Evolutionary conservation across 2,797 vertebrate species (phyloP).

Genomic region (Esox lucius): DNA sequence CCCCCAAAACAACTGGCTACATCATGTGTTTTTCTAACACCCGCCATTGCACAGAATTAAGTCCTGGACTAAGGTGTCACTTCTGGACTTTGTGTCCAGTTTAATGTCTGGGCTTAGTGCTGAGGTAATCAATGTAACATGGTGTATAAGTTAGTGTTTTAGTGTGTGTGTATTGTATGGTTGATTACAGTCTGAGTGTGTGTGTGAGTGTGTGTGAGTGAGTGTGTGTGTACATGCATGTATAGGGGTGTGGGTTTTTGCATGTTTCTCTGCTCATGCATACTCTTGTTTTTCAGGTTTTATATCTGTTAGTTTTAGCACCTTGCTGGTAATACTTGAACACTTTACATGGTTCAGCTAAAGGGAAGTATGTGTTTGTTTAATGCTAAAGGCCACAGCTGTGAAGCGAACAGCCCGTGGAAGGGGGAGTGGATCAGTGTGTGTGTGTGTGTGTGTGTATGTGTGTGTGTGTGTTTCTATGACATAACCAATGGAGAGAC

Average conservation of each 20-base stretch:
- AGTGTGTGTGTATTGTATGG: not conserved
- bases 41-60: conserved; percentile 88
- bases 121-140: conserved; percentile 73
- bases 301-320: conserved; percentile 44
- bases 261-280: conserved; percentile 4
- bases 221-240: conserved; percentile 4
- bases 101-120: conserved; percentile 56
- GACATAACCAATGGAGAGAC: conserved; percentile 5
- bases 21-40: conserved; percentile 95
- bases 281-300: conserved; percentile 10
- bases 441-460: conserved; percentile 17
- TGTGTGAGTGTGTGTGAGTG: not conserved
- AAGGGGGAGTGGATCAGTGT: conserved; percentile 19
- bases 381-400: conserved; percentile 31
- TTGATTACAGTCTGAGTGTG: conserved; percentile 14
- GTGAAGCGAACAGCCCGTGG: conserved; percentile 5
- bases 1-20: conserved; percentile 93
- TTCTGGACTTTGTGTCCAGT: conserved; percentile 76
- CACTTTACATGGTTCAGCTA: conserved; percentile 24
- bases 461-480: conserved; percentile 23
- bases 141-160: conserved; percentile 27
- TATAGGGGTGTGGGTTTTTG: conserved; percentile 4
- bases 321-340: conserved; percentile 32
- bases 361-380: conserved; percentile 38
- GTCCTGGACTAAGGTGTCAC: conserved; percentile 89